Conservation (phyloP, 2,113 vertebrate genomes). For the Actenoides lindsayi region DNA sequence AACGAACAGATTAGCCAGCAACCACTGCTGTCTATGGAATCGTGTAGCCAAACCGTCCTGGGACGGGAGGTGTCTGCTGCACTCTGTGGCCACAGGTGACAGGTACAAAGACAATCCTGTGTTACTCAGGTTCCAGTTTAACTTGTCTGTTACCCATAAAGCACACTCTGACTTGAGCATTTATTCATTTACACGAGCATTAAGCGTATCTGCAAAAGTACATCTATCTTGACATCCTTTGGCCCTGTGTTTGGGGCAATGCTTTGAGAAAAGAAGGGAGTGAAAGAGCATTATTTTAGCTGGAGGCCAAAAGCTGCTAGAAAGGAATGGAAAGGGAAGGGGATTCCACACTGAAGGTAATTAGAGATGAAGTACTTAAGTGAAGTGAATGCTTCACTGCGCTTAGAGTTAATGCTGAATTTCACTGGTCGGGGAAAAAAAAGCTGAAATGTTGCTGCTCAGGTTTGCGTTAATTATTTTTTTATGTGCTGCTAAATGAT, state of each 20-base stretch:
- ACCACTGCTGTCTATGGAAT: not conserved
- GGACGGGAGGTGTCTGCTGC: not conserved
- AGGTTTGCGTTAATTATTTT: constrained; percentile 19
- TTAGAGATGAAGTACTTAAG: constrained; percentile 14
- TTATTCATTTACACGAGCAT: not conserved
- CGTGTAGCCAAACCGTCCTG: not conserved
- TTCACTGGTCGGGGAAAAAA: constrained; percentile 18
- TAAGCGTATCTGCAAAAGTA: not conserved
- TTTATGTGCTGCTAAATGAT: not conserved
- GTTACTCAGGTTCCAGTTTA: not conserved
- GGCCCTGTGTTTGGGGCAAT: not conserved
- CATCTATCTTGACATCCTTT: not conserved
- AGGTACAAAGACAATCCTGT: not conserved
- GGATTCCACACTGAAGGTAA: not conserved
- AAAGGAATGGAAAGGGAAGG: constrained; percentile 1
- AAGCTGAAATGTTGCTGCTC: constrained; percentile 7
- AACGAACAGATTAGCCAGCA: not conserved
- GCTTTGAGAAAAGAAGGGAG: constrained; percentile 2
- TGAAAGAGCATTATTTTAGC: constrained; percentile 22
- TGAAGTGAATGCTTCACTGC: constrained; percentile 1
- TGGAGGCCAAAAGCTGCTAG: constrained; percentile 1
- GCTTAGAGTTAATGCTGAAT: not conserved
- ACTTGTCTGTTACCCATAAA: not conserved
- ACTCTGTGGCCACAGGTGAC: fast-evolving
- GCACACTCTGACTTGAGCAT: not conserved